phyloP scores from a whole-genome alignment of 2,113 vertebrate genomes.

The Sapajus apella region DNA sequence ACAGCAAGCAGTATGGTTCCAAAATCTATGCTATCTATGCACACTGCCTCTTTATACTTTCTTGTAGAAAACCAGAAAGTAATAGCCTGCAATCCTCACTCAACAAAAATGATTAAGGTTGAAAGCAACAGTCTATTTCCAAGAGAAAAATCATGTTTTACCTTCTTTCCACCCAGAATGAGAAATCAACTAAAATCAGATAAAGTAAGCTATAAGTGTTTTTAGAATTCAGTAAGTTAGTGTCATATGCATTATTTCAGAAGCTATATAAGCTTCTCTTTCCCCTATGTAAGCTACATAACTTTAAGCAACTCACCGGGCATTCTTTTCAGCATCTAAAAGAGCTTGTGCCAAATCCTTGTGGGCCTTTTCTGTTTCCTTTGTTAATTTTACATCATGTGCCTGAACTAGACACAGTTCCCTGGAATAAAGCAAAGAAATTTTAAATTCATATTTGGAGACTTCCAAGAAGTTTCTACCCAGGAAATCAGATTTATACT shows the following conservation, averaged over 20 bases:
- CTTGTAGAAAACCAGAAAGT: neutral
- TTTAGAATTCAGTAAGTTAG: neutral
- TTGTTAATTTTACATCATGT: conserved; percentile 85
- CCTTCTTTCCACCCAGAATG: neutral
- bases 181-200: neutral
- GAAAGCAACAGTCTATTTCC: neutral
- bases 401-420: conserved; percentile 86
- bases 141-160: neutral
- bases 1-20: neutral
- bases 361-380: conserved; percentile 84
- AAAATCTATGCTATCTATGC: neutral
- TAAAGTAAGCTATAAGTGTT: neutral
- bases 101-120: neutral
- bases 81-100: neutral
- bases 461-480: neutral
- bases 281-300: neutral
- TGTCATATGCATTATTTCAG: neutral
- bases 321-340: conserved; percentile 84
- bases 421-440: conserved; percentile 79
- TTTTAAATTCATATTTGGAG: neutral
- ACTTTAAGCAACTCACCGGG: conserved; percentile 84
- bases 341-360: conserved; percentile 84
- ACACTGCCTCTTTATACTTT: neutral
- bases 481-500: neutral
- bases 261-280: neutral